Conservation (phyloP, 1,140 invertebrate genomes). For the Pseudomyrmex pallidus region DNA sequence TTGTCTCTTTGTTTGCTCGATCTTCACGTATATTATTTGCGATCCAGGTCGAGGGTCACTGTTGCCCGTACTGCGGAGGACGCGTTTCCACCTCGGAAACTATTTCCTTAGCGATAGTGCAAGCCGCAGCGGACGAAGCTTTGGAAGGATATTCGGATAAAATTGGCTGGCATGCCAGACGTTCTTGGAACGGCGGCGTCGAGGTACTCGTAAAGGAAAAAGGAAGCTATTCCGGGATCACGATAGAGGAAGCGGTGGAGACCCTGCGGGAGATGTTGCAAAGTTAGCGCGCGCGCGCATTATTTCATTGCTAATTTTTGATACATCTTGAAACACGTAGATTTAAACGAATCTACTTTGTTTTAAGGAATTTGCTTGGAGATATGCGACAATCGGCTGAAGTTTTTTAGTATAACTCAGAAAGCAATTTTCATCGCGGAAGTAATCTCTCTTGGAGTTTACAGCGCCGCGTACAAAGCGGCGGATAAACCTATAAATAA, state of each 20-base stretch:
- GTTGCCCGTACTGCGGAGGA: conserved; percentile 82
- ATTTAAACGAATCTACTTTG: background rate
- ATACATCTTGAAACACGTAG: conserved; percentile 1
- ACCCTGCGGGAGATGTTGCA: conserved; percentile 58
- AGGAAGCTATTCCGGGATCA: conserved; percentile 72
- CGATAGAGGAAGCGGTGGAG: conserved; percentile 69
- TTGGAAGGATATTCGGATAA: conserved; percentile 64
- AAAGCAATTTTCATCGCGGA: conserved; percentile 9
- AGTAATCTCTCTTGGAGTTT: background rate
- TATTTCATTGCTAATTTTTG: background rate
- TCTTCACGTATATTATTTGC: background rate
- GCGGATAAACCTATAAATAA: background rate
- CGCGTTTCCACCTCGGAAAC: conserved; percentile 67
- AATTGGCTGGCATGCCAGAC: conserved; percentile 79
- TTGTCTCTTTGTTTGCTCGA: background rate
- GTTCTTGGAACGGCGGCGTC: conserved; percentile 64
- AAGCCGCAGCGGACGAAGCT: conserved; percentile 63
- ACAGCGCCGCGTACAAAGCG: background rate
- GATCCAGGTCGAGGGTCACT: conserved; percentile 81
- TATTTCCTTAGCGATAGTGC: conserved; percentile 66
- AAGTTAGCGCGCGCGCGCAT: conserved; percentile 51
- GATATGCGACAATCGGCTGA: background rate
- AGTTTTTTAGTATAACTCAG: conserved; percentile 7
- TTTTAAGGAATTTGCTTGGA: background rate
- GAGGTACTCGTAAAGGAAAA: conserved; percentile 81